These are phyloP conservation scores for Jacana jacana DNA, from an alignment of 2,113 vertebrate genomes.

Conservation along the genomic window DNA sequence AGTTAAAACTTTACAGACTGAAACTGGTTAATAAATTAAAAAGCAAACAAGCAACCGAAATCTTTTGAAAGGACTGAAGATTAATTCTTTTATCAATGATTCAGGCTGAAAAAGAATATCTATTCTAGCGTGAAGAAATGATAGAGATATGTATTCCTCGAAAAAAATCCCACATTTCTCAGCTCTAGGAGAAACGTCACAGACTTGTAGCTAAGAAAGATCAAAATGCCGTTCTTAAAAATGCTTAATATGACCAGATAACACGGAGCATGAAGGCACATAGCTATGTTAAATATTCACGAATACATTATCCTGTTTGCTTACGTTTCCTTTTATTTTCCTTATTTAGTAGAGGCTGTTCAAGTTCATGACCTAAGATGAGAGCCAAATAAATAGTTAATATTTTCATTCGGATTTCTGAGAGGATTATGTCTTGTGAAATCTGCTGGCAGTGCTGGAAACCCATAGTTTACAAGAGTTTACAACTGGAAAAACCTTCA, in stretches of 20 bases:
- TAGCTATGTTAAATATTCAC: background rate
- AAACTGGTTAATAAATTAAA: background rate
- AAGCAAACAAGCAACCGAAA: background rate
- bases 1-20: background rate
- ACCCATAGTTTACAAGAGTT: constrained; percentile 46
- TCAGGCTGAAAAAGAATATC: background rate
- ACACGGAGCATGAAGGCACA: background rate
- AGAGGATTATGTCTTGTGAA: constrained; percentile 59
- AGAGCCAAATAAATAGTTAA: constrained; percentile 60
- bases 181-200: background rate
- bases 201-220: background rate
- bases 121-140: background rate
- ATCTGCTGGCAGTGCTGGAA: constrained; percentile 61
- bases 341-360: constrained; percentile 66
- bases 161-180: background rate
- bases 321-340: constrained; percentile 60
- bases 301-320: background rate
- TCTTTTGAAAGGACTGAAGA: background rate
- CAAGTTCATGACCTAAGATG: constrained; percentile 56
- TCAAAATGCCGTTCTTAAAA: background rate
- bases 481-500: constrained; percentile 43
- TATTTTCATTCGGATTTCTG: constrained; percentile 61
- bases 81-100: background rate
- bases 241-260: background rate
- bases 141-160: background rate